These are phyloP conservation scores for Drosophila tristis DNA, from an alignment of 1,140 invertebrate species.

Conservation along the genomic window DNA sequence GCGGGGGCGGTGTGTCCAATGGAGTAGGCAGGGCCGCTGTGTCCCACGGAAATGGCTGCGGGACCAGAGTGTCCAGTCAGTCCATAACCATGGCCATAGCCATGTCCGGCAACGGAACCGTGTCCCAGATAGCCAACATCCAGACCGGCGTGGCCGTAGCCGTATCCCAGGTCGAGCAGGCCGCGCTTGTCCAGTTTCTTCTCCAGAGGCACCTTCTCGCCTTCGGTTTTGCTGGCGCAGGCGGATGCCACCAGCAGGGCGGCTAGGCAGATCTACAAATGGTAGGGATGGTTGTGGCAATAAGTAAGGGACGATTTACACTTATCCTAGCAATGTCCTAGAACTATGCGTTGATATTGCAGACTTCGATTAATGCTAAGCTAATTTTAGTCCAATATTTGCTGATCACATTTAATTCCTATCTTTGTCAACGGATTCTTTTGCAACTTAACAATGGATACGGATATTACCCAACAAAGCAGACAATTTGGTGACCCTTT, in stretches of 20 bases:
- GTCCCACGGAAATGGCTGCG: constrained; percentile 59
- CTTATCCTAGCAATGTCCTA: no score
- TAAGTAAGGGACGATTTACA: background rate
- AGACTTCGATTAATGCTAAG: no score
- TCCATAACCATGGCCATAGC: constrained; percentile 81
- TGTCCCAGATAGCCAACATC: constrained; percentile 88
- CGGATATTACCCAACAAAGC: constrained; percentile 11
- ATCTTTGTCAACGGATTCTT: no score
- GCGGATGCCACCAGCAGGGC: constrained; percentile 89
- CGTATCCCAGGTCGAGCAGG: constrained; percentile 86
- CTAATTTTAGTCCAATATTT: no score
- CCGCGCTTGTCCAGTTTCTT: constrained; percentile 87
- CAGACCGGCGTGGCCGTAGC: constrained; percentile 86
- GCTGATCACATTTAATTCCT: no score
- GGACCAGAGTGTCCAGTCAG: constrained; percentile 66
- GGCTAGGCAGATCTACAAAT: constrained; percentile 88
- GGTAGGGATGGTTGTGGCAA: constrained; percentile 29
- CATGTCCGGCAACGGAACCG: constrained; percentile 86
- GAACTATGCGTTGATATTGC: no score
- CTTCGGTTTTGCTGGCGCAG: constrained; percentile 84
- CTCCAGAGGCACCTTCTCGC: constrained; percentile 86
- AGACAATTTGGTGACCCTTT: constrained; percentile 14
- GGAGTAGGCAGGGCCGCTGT: constrained; percentile 52
- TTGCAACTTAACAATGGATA: no score
- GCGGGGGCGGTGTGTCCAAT: constrained; percentile 51